These are phyloP conservation scores for Nymphicus hollandicus DNA, from an alignment of 2,113 vertebrate genomes.

Conservation along the genomic window DNA sequence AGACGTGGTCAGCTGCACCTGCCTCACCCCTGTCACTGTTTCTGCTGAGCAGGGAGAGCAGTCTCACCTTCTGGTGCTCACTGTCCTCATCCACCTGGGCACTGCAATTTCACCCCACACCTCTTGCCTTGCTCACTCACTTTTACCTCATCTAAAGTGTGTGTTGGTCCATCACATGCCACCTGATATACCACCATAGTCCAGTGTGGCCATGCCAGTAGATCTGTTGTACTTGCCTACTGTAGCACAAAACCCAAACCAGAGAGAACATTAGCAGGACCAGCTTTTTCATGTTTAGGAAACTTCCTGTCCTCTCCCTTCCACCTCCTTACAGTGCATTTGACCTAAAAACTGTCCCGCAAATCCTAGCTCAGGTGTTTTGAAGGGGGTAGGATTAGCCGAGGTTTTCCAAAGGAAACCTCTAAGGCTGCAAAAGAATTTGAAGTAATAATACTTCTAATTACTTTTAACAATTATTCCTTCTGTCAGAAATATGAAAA, in stretches of 20 bases:
- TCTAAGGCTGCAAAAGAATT: background rate
- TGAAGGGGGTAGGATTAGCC: background rate
- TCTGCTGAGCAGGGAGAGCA: background rate
- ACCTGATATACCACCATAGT: background rate
- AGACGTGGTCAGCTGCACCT: background rate
- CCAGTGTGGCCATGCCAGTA: background rate
- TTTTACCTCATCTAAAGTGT: background rate
- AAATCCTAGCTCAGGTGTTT: background rate
- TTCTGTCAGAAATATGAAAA: constrained; percentile 21
- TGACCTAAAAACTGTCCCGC: background rate
- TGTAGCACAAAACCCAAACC: background rate
- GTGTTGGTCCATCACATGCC: background rate
- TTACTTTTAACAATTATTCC: constrained; percentile 30
- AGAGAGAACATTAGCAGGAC: background rate
- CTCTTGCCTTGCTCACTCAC: background rate
- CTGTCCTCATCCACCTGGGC: background rate
- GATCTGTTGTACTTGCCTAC: background rate
- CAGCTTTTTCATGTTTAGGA: background rate
- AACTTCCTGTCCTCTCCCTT: background rate
- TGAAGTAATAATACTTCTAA: background rate
- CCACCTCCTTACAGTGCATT: background rate
- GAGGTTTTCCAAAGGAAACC: background rate
- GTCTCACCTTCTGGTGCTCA: background rate
- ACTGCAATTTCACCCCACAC: background rate
- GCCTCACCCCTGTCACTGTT: background rate